A percentile compares a stretch with the other conserved stretches of the same genome.
phyloP scores from a whole-genome alignment of 92 coral and sea anemone species.

The Heteractis magnifica region DNA sequence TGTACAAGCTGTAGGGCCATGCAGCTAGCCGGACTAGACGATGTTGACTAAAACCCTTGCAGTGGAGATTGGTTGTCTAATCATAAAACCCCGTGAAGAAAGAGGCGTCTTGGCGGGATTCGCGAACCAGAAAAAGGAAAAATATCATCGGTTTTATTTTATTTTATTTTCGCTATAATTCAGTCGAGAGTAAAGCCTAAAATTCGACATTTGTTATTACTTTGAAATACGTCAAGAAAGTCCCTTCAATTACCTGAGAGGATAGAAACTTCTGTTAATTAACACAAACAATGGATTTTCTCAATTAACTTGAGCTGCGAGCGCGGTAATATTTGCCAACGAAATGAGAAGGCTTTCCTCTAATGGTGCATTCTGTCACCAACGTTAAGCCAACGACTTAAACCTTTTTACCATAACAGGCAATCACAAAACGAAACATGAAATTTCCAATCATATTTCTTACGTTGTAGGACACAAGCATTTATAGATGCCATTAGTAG shows the following conservation, averaged over 20 bases:
- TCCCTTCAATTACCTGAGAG: neutral
- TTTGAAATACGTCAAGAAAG: neutral
- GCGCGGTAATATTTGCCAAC: neutral
- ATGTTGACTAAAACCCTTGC: neutral
- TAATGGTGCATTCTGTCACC: neutral
- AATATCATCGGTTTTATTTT: too few relatives aligned
- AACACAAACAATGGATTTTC: neutral
- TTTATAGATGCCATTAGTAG: neutral
- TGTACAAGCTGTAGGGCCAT: neutral
- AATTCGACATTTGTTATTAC: too few relatives aligned
- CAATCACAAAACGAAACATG: neutral
- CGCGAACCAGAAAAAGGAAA: neutral
- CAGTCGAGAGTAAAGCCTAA: too few relatives aligned
- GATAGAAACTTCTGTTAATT: neutral
- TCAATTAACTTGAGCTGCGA: conserved; percentile 3
- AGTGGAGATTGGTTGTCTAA: neutral
- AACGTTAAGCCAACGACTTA: neutral
- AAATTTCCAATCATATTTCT: neutral
- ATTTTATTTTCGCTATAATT: too few relatives aligned
- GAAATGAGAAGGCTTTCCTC: neutral
- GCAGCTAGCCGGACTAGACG: neutral
- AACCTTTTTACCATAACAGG: neutral
- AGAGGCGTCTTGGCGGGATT: neutral
- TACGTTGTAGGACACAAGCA: neutral
- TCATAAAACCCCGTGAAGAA: neutral